phyloP scores from a whole-genome alignment of 2,888 invertebrate species.

The Dusona sp. region DNA sequence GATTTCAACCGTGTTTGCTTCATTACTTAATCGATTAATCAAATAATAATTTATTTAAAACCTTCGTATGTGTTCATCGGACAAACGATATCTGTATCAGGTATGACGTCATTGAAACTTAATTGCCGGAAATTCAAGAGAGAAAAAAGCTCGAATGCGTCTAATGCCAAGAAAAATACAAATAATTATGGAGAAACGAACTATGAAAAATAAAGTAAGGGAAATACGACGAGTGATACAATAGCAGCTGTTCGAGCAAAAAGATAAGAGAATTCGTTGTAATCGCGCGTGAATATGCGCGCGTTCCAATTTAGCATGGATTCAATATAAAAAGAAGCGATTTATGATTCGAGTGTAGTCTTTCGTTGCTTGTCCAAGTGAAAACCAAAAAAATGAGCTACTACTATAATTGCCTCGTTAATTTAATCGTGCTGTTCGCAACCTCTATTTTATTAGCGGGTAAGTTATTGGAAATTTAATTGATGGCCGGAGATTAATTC shows the following conservation, averaged over 20 bases:
- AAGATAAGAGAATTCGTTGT: not conserved
- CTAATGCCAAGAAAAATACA: not conserved
- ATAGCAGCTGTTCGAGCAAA: not conserved
- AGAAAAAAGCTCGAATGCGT: not conserved
- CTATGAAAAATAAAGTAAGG: not conserved
- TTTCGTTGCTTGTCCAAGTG: constrained; percentile 15
- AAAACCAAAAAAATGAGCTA: constrained; percentile 32
- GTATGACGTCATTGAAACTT: not conserved
- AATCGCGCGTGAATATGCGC: constrained; percentile 1
- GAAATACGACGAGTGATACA: not conserved
- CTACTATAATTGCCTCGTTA: constrained; percentile 9
- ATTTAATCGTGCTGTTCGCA: constrained; percentile 29
- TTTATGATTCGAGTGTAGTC: constrained; percentile 36
- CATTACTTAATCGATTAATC: too few relatives aligned
- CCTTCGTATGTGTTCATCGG: not conserved
- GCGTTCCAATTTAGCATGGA: not conserved
- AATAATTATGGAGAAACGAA: not conserved
- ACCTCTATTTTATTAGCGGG: constrained; percentile 29
- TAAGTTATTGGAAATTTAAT: constrained; percentile 38
- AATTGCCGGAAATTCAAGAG: not conserved
- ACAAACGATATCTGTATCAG: not conserved
- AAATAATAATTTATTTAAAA: too few relatives aligned
- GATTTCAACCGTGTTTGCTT: too few relatives aligned
- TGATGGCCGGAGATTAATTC: not conserved
- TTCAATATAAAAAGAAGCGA: constrained; percentile 46